A percentile compares a stretch with the other conserved stretches of the same genome.
These are phyloP conservation scores for Mormyrops attenuatus DNA, from an alignment of 2,797 vertebrate species.

Conservation along the genomic window DNA sequence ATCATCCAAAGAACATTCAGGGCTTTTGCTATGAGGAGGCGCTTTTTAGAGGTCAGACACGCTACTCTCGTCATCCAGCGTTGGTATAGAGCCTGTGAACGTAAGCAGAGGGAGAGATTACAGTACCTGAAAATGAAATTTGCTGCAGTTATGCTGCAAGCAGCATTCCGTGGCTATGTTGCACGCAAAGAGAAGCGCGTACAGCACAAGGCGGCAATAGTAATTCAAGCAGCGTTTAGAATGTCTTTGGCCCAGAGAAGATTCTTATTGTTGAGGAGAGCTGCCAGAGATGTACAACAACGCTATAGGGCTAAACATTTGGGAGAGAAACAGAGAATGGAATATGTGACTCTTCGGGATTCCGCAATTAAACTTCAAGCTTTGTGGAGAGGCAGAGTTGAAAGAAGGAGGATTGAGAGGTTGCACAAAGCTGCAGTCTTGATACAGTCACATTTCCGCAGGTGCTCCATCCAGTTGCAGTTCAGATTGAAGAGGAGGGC, in stretches of 20 bases:
- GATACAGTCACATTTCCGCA: conserved; percentile 74
- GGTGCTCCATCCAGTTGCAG: conserved; percentile 43
- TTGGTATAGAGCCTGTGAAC: conserved; percentile 62
- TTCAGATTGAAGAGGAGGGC: conserved; percentile 60
- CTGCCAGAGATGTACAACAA: conserved; percentile 61
- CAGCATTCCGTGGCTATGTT: conserved; percentile 63
- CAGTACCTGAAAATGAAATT: conserved; percentile 54
- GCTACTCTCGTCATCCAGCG: conserved; percentile 69
- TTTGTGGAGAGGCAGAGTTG: conserved; percentile 64
- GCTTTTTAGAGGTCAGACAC: conserved; percentile 42
- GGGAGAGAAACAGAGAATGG: conserved; percentile 45
- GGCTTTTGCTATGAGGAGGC: conserved; percentile 51
- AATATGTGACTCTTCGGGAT: conserved; percentile 47
- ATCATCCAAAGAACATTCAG: conserved; percentile 75
- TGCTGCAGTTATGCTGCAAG: conserved; percentile 67
- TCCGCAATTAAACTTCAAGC: conserved; percentile 65
- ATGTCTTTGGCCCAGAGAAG: conserved; percentile 46
- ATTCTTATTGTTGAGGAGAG: conserved; percentile 48
- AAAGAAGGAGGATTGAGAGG: conserved; percentile 53
- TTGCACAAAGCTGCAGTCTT: conserved; percentile 52
- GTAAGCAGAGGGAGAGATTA: conserved; percentile 43
- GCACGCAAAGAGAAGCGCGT: conserved; percentile 54
- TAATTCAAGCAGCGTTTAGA: conserved; percentile 73
- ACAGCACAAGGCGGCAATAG: conserved; percentile 52
- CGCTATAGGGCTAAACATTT: conserved; percentile 58